Base-by-base conservation (phyloP, 2,888 invertebrate genomes). In the Ornithoptera alexandrae region DNA sequence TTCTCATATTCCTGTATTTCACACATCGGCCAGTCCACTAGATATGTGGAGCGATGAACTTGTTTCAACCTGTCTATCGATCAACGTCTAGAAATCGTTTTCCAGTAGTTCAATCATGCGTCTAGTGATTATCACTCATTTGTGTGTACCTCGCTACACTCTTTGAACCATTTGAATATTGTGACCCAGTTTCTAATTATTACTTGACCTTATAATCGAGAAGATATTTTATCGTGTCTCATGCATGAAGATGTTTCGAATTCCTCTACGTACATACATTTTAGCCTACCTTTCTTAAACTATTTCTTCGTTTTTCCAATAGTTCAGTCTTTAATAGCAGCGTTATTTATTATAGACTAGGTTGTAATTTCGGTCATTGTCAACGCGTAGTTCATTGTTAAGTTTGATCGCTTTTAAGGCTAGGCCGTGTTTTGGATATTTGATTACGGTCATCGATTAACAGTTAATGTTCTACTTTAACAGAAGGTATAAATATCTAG, bases 1-100 rank as follows among this genome's bases (percentile, higher is more conserved):
- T 87, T 88, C 86, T 84, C 78, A 80, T 84, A 83, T 88, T 88
- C 85, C 84, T 87, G 85, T 85, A 87, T 90, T 88, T 89, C 89
- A 89, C 85, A 81, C 86, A 85, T 82, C 80, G 83, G 82, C 84
- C 89, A 90, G 84, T 82, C 79, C 82, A 85, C 79, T 92, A 88
- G 76, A 84, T 90, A 92, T 91, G 91, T 92, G 84, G 90, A 90
- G 85, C 92, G 83, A 84, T 84, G 86, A 89, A 91, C 92, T 89
- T 84, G 91, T 89, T 92, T 91, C 86, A 89, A 86, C 88, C 81
- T 83, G 79, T 74, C 79, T 80, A 85, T 86, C 82, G 83, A 81
- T 80, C 81, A 77, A 78, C 79, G 82, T 85, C 88, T 89, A 89
- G 90, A 91, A 91, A 91, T 89, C 87, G 86, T 87, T 92, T 90